Percentiles rank a stretch among this genome's conserved stretches.
Evolutionary conservation across 64 coral and sea anemone genomes (phyloP).

Genomic region (Montipora sp.): DNA sequence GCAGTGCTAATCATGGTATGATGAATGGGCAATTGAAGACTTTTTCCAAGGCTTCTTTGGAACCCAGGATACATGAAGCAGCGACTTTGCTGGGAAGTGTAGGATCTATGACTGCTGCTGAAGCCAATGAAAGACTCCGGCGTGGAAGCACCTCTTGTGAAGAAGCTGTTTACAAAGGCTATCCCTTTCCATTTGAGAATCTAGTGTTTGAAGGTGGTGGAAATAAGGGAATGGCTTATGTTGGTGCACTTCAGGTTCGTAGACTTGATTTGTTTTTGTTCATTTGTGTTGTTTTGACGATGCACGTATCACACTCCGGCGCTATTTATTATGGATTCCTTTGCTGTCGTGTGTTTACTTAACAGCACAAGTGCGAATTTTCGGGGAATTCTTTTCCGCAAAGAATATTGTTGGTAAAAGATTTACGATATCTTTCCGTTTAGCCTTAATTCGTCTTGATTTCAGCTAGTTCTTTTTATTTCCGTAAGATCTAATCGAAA

Average conservation of each 20-base stretch:
- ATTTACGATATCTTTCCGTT: neutral
- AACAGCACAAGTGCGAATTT: neutral
- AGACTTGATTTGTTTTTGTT: slow-evolving; percentile 17
- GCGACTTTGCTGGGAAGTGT: slow-evolving; percentile 87
- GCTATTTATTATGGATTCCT: slow-evolving; percentile 2
- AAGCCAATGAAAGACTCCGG: slow-evolving; percentile 69
- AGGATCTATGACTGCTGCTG: slow-evolving; percentile 79
- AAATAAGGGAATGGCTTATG: slow-evolving; percentile 99
- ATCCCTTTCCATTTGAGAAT: slow-evolving; percentile 90
- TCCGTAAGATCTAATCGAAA: neutral
- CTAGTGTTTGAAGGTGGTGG: slow-evolving; percentile 98
- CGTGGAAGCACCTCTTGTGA: slow-evolving; percentile 48
- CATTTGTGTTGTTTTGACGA: slow-evolving; percentile 15
- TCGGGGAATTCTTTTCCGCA: neutral
- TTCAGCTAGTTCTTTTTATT: neutral
- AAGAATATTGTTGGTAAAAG: neutral
- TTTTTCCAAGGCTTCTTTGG: slow-evolving; percentile 28
- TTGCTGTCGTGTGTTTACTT: slow-evolving; percentile 1
- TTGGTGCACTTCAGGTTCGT: slow-evolving; percentile 92
- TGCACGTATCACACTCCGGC: neutral
- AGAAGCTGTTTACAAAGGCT: slow-evolving; percentile 70
- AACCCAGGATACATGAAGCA: slow-evolving; percentile 73
- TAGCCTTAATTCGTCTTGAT: neutral
- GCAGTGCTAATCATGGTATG: neutral
- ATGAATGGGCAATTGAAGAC: slow-evolving; percentile 7